Percentiles rank a stretch among this genome's conserved stretches.
Conservation (phyloP, 2,113 vertebrate genomes). For the Perccottus glenii region DNA sequence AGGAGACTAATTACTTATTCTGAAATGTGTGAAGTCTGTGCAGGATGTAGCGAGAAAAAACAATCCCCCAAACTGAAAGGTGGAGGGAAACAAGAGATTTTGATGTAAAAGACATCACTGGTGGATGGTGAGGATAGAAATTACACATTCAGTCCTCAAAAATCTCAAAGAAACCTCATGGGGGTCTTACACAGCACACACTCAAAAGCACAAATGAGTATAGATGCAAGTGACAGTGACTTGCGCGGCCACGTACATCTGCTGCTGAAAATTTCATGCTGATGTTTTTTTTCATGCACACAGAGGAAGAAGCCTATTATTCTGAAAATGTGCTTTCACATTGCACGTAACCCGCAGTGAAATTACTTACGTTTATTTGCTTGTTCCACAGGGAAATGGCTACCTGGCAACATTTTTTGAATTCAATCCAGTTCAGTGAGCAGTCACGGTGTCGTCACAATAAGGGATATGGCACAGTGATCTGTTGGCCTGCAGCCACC, state of each 20-base stretch:
- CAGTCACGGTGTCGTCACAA: neutral
- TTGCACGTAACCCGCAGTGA: neutral
- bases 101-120: constrained; percentile 26
- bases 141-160: constrained; percentile 57
- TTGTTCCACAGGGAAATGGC: neutral
- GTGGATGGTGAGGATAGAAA: constrained; percentile 21
- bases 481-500: neutral
- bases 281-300: neutral
- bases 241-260: constrained; percentile 13
- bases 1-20: constrained; percentile 40
- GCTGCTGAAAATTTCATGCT: neutral
- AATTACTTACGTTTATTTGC: neutral
- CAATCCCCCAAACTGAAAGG: neutral
- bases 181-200: constrained; percentile 34
- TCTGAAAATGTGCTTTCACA: neutral
- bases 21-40: constrained; percentile 36
- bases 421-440: constrained; percentile 1
- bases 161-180: constrained; percentile 47
- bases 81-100: neutral
- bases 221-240: constrained; percentile 31
- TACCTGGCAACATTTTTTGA: neutral
- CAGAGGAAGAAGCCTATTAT: neutral
- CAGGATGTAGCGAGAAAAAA: constrained; percentile 23
- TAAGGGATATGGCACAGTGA: neutral
- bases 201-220: constrained; percentile 46